Conservation (phyloP, 1,140 invertebrate species). For the Lethrus apterus region DNA sequence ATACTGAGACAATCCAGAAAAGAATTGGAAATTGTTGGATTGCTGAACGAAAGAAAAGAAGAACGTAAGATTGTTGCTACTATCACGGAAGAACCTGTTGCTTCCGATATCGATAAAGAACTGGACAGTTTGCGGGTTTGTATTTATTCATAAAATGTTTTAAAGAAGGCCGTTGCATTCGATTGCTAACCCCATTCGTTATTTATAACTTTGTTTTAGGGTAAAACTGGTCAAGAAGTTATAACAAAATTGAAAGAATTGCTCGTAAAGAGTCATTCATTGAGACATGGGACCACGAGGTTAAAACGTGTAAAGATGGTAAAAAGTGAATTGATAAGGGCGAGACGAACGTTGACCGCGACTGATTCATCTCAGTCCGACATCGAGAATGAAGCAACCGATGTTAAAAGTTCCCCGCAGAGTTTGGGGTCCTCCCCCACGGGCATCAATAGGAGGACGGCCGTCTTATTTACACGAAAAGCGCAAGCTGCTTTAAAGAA, state of each 20-base stretch:
- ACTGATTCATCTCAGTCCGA: conserved; percentile 40
- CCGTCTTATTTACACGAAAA: conserved; percentile 77
- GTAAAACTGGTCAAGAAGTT: conserved; percentile 40
- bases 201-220: conserved; percentile 17
- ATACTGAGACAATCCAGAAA: conserved; percentile 71
- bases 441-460: conserved; percentile 73
- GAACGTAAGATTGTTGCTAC: conserved; percentile 14
- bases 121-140: conserved; percentile 40
- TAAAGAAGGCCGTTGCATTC: neutral
- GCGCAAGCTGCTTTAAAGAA: conserved; percentile 47
- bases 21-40: conserved; percentile 61
- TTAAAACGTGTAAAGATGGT: conserved; percentile 48
- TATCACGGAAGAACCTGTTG: conserved; percentile 40
- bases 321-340: conserved; percentile 43
- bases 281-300: conserved; percentile 47
- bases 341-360: conserved; percentile 22
- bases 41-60: conserved; percentile 36
- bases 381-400: conserved; percentile 28
- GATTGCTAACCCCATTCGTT: neutral
- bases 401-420: conserved; percentile 28
- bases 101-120: conserved; percentile 46
- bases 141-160: conserved; percentile 10
- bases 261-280: conserved; percentile 44
- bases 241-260: conserved; percentile 49
- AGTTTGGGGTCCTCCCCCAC: conserved; percentile 31